Evolutionary conservation across 2,888 invertebrate genomes (phyloP).

Genomic region (Plebejus anna): DNA sequence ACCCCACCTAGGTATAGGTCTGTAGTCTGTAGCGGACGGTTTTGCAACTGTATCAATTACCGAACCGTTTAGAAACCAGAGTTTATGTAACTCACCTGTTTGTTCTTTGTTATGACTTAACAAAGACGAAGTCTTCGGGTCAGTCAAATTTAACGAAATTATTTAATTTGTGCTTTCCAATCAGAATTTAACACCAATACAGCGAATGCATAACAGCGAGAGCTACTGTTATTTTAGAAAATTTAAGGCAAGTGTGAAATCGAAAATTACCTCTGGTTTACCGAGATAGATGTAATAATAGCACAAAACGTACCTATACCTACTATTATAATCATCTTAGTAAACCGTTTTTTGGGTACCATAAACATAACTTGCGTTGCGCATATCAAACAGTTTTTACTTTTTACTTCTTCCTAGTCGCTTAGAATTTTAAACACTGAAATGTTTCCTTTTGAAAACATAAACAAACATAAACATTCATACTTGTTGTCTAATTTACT

Average conservation of each 20-base stretch:
- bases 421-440: background rate
- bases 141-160: conserved; percentile 6
- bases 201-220: background rate
- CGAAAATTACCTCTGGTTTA: background rate
- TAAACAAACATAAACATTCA: background rate
- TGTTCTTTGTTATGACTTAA: conserved; percentile 26
- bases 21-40: background rate
- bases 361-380: background rate
- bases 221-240: background rate
- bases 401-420: background rate
- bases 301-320: no score
- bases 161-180: conserved; percentile 19
- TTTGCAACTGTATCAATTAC: conserved; percentile 20
- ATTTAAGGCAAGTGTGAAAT: background rate
- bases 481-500: background rate
- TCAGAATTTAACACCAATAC: background rate
- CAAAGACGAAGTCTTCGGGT: background rate
- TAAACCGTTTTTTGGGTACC: no score
- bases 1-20: background rate
- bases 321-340: no score
- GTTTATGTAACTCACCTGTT: conserved; percentile 18
- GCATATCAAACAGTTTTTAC: background rate
- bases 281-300: no score
- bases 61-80: conserved; percentile 11
- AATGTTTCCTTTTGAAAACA: no score